phyloP scores from a whole-genome alignment of 1,140 invertebrate genomes.

The Hyles euphorbiae region DNA sequence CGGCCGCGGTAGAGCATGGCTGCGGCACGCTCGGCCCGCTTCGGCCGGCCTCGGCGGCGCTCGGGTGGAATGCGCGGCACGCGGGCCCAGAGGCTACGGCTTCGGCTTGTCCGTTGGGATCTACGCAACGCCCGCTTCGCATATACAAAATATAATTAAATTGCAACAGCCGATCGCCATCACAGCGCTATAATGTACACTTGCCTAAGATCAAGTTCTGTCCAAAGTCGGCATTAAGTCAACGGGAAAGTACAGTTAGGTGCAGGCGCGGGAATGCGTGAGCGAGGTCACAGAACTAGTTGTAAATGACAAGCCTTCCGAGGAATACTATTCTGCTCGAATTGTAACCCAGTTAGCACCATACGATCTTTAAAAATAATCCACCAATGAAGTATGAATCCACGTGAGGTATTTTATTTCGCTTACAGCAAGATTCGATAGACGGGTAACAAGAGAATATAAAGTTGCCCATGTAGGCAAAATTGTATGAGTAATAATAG shows the following conservation, averaged over 20 bases:
- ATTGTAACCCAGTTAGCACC: constrained; percentile 36
- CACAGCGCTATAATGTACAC: constrained; percentile 61
- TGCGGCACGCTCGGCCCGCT: constrained; percentile 38
- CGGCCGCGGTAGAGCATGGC: constrained; percentile 44
- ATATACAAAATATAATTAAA: constrained; percentile 72
- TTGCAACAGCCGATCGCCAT: constrained; percentile 66
- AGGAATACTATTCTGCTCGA: constrained; percentile 53
- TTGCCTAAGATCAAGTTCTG: constrained; percentile 71
- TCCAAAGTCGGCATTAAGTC: constrained; percentile 72
- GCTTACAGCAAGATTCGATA: too few species aligned
- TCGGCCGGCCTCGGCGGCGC: constrained; percentile 44
- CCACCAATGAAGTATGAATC: too few species aligned
- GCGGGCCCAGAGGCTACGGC: constrained; percentile 47
- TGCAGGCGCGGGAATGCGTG: constrained; percentile 74
- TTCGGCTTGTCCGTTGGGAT: constrained; percentile 47
- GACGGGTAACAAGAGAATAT: too few species aligned
- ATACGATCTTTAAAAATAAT: background rate
- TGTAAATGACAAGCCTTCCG: constrained; percentile 71
- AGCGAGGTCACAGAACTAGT: constrained; percentile 75
- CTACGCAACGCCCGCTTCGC: constrained; percentile 54
- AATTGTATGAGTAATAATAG: background rate
- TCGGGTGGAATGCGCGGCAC: constrained; percentile 60
- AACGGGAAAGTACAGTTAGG: constrained; percentile 74
- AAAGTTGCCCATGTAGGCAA: too few species aligned
- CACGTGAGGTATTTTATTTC: too few species aligned